Evolutionary conservation across 1,140 invertebrate species (phyloP), one percentile per base, ranked within the genome.

Genomic region (Harlomillsia oculata): DNA sequence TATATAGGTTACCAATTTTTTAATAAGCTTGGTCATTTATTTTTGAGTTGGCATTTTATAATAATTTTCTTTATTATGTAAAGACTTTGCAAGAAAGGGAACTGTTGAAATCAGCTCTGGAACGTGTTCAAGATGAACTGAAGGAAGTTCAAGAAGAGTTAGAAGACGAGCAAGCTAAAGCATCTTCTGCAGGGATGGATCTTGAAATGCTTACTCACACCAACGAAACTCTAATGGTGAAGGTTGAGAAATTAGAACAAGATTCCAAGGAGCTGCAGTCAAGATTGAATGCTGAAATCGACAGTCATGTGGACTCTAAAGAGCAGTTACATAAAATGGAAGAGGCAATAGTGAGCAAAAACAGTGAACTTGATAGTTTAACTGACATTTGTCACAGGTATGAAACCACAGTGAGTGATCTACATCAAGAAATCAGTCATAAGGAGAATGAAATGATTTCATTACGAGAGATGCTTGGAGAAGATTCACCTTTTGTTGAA

Each of bases 401-500:
- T 48, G 64, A 65, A 53, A 45, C 56, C 5, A 58, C 56, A 6
- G 57, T 59, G 0, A 62, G 43, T 39, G 37, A 25, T 11, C 32
- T 65, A 5, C 60, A 40, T 44, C 34, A 57, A 36, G 64, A 65
- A 46, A 48, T 65, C 11, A 62, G 50, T 25, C 20, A 41, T n/a
- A 60, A 62, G 30, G 64, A 65, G 29, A 60, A 60, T 46, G 60
- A 65, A 40, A 28, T 65, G 26, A 29, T 55, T 18, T 48, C 48
- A 16, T 26, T 65, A 11, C 60, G 62, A 36, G 60, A 65, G 16
- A 52, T 39, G 13, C 41, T 65, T 20, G 64, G 60, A 41, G 64
- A 65, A 45, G 64, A 65, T 37, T 65, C 64, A 6, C 64, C 64
- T 2, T 29, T 65, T 3, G 39, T 65, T 20, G 64, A 65, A 23